Evolutionary conservation across 2,797 vertebrate species (phyloP).

Genomic region (Manis pentadactyla): DNA sequence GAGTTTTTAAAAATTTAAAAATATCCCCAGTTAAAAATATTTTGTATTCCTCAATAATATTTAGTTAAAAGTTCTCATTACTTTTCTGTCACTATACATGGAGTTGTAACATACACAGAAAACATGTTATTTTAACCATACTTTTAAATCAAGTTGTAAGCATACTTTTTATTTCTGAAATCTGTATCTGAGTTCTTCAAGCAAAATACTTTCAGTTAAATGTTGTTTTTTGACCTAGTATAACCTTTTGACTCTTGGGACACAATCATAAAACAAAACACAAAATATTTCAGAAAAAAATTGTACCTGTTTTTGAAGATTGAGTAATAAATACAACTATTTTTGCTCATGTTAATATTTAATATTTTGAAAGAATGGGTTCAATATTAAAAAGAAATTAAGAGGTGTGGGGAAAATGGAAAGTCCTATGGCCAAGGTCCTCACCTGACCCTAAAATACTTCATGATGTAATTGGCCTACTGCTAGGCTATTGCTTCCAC

Average conservation of each 20-base stretch:
- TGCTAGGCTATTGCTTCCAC: too few species aligned
- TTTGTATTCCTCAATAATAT: constrained; percentile 34
- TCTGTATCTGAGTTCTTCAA: constrained; percentile 30
- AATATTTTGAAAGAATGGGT: background rate
- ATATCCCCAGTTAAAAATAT: background rate
- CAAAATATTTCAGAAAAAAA: background rate
- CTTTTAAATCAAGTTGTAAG: constrained; percentile 30
- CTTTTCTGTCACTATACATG: background rate
- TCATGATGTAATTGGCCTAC: too few species aligned
- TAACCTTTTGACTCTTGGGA: background rate
- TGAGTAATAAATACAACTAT: background rate
- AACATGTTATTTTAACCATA: background rate
- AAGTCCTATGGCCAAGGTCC: too few species aligned
- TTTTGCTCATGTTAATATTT: constrained; percentile 14
- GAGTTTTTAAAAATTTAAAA: background rate
- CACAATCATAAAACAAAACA: background rate
- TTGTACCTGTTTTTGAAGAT: background rate
- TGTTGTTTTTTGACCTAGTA: background rate
- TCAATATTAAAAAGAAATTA: constrained; percentile 11
- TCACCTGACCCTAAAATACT: too few species aligned
- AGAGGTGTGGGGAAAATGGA: background rate
- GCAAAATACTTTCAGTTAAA: constrained; percentile 2
- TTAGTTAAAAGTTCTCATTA: constrained; percentile 28
- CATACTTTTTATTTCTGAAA: background rate
- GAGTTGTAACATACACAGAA: background rate